A percentile compares a stretch with the other conserved stretches of the same genome.
Evolutionary conservation across 2,113 vertebrate genomes (phyloP).

Genomic region (Phyllostomus discolor): DNA sequence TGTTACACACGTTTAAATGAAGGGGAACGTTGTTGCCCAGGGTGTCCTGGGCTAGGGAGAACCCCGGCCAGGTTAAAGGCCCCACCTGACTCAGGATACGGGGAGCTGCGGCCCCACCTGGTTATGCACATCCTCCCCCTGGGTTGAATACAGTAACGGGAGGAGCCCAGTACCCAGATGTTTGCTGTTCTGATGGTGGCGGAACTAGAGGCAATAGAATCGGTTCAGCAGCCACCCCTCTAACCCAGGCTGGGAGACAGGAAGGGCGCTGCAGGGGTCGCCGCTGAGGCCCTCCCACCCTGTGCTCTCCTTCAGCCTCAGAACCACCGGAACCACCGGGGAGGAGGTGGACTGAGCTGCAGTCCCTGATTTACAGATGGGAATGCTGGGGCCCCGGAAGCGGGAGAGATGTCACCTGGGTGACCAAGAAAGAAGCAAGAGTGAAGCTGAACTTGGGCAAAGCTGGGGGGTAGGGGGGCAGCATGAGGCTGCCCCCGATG

Average conservation of each 20-base stretch:
- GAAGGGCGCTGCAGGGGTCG: neutral
- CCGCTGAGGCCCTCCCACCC: rapidly evolving
- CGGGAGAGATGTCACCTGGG: neutral
- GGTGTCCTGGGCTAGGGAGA: neutral
- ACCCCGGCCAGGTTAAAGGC: neutral
- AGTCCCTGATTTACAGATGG: neutral
- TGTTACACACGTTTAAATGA: neutral
- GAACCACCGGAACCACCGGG: rapidly evolving
- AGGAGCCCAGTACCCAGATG: rapidly evolving
- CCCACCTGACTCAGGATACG: neutral
- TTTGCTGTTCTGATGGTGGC: no score
- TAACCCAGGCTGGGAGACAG: neutral
- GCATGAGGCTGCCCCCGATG: rapidly evolving
- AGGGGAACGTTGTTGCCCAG: neutral
- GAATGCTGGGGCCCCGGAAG: neutral
- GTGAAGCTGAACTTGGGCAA: neutral
- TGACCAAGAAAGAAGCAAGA: neutral
- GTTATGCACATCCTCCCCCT: rapidly evolving
- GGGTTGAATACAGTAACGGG: neutral
- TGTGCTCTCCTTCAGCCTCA: rapidly evolving
- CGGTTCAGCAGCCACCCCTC: neutral
- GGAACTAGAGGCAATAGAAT: neutral
- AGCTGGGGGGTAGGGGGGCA: neutral
- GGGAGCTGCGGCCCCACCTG: neutral
- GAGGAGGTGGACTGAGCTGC: neutral